Base-by-base conservation (phyloP, 2,113 vertebrate genomes). In the Prionailurus viverrinus region DNA sequence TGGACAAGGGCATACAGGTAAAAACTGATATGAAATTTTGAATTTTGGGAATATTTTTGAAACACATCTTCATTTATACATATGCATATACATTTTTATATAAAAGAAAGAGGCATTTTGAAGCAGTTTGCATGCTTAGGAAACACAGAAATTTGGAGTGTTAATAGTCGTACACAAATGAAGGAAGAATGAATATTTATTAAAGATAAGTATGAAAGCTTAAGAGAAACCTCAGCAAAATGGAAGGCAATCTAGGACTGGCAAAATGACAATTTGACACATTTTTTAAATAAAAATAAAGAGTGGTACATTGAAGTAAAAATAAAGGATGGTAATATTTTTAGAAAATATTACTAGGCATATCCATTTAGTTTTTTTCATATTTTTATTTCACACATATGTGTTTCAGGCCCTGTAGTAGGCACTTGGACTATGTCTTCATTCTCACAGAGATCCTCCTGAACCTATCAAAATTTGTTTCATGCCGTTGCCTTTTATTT, bases 261-360 rank as follows among this genome's bases (percentile, higher is more conserved):
- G 4, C 16, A 5, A 90, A 58, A 65, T 48, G 2, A 90, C 14
- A 36, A 10, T 65, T 71, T 92, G 29, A 45, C 0, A 1, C 18
- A 84, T 53, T 84, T 95, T 45, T 36, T 11, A 88, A 84, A 5
- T 45, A 29, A 41, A 97, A 84, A 71, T 29, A 85, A 55, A 61
- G 45, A 45, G 45, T 45, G 45, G 45, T 9, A 45, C 45, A 45
- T 41, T n/a, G 18, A 87, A 83, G 7, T 41, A 27, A 39, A 96
- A 83, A 69, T 33, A 84, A 53, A 58, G 0, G 45, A 1, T 45
- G 45, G 45, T 45, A 45, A 45, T 45, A 45, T 45, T 45, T 45
- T 45, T 45, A n/a, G 12, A 93, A 89, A 71, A n/a, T 63, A 73
- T 25, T 48, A 71, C 25, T 45, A 41, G 21, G 1, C 31, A n/a